Percentiles rank a stretch among this genome's conserved stretches.
phyloP scores from a whole-genome alignment of 1,140 invertebrate species.

The Mamestra configurata region DNA sequence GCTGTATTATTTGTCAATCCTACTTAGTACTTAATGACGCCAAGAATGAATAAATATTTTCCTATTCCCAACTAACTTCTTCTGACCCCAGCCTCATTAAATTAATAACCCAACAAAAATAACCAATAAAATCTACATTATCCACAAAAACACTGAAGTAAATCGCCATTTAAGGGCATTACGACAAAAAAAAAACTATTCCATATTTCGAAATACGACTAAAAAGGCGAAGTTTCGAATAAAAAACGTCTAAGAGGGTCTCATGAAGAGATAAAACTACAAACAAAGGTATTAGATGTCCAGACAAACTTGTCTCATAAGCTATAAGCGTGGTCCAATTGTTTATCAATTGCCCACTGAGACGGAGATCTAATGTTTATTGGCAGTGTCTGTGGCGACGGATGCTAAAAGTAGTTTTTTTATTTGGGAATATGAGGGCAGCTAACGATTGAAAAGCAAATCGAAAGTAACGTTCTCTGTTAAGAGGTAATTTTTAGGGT shows the following conservation, averaged over 20 bases:
- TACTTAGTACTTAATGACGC: too few species aligned
- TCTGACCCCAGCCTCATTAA: background rate
- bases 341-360: constrained; percentile 61
- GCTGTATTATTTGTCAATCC: too few species aligned
- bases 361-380: background rate
- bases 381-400: background rate
- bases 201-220: constrained; percentile 65
- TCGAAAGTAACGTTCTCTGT: too few species aligned
- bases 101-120: background rate
- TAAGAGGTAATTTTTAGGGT: too few species aligned
- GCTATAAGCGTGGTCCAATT: constrained; percentile 64
- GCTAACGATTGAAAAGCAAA: too few species aligned
- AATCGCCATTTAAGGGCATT: constrained; percentile 59
- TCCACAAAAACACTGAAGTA: constrained; percentile 56
- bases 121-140: constrained; percentile 55
- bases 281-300: constrained; percentile 71
- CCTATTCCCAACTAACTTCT: background rate
- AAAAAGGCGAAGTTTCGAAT: constrained; percentile 71
- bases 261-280: constrained; percentile 71
- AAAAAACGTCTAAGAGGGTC: constrained; percentile 77
- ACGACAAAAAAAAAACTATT: constrained; percentile 70
- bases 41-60: too few species aligned
- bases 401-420: too few species aligned
- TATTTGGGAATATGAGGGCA: too few species aligned
- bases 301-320: constrained; percentile 68